Conservation (phyloP, 1,140 invertebrate genomes). For the Prorops nasuta region DNA sequence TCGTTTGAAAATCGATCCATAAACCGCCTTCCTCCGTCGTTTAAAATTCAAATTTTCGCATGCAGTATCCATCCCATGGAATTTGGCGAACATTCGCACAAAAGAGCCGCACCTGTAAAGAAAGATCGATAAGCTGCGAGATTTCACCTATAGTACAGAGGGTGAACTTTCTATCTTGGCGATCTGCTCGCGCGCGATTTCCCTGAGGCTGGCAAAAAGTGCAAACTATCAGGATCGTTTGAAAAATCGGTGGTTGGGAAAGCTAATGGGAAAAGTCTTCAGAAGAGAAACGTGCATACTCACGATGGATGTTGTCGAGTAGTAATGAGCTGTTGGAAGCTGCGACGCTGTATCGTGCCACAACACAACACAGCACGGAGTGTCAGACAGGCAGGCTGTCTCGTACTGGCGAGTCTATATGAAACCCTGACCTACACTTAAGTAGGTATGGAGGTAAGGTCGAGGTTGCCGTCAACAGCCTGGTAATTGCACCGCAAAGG, state of each 20-base stretch:
- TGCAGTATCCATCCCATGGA: no score
- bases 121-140: no score
- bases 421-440: slow-evolving; percentile 34
- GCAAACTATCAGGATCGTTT: neutral
- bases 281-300: slow-evolving; percentile 20
- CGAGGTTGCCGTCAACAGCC: slow-evolving; percentile 30
- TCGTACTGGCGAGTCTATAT: no score
- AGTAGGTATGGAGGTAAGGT: slow-evolving; percentile 49
- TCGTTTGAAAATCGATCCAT: no score
- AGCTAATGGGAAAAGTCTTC: slow-evolving; percentile 11
- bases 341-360: no score
- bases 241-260: slow-evolving; percentile 20
- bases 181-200: slow-evolving; percentile 6
- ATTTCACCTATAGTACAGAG: no score
- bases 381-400: no score
- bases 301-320: slow-evolving; percentile 1
- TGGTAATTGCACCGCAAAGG: neutral
- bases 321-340: slow-evolving; percentile 15
- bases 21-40: no score
- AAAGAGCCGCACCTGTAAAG: no score
- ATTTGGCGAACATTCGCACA: no score
- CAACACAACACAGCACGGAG: no score
- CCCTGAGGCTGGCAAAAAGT: slow-evolving; percentile 1
- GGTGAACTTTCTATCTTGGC: slow-evolving; percentile 14
- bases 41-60: no score